phyloP scores from a whole-genome alignment of 1,140 invertebrate species.

The Halyomorpha halys region DNA sequence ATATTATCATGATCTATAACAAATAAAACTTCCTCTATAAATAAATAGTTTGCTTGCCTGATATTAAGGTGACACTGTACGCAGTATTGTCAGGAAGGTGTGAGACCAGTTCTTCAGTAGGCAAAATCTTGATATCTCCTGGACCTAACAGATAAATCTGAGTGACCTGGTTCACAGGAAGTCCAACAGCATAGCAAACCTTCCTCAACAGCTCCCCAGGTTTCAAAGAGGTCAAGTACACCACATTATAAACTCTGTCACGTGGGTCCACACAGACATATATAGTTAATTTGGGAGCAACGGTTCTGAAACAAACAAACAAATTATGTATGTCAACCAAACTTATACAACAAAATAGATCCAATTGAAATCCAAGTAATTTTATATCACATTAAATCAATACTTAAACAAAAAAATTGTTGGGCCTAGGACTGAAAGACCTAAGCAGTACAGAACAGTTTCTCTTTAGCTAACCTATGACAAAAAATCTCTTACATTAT shows the following conservation, averaged over 20 bases:
- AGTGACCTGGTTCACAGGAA: conserved; percentile 44
- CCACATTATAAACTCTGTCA: conserved; percentile 57
- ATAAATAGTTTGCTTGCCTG: conserved; percentile 34
- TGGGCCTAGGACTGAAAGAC: too few relatives aligned
- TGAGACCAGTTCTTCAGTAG: conserved; percentile 61
- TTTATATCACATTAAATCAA: too few relatives aligned
- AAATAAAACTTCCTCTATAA: too few relatives aligned
- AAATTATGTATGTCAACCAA: too few relatives aligned
- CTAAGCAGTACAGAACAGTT: too few relatives aligned
- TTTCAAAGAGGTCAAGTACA: conserved; percentile 48
- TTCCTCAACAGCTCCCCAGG: conserved; percentile 54
- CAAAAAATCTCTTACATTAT: too few relatives aligned
- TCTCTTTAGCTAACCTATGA: too few relatives aligned
- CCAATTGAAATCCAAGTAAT: too few relatives aligned
- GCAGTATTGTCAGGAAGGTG: conserved; percentile 54
- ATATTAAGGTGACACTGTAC: conserved; percentile 38
- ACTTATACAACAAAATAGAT: too few relatives aligned
- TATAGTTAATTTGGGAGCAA: conserved; percentile 64
- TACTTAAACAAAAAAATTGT: too few relatives aligned
- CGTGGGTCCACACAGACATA: conserved; percentile 61
- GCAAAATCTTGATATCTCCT: conserved; percentile 57
- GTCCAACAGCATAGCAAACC: conserved; percentile 47
- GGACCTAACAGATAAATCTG: conserved; percentile 54
- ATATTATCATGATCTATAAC: too few relatives aligned
- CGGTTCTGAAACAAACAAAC: conserved; percentile 41